phyloP scores from a whole-genome alignment of 2,113 vertebrate species.

The Alligator mississippiensis region DNA sequence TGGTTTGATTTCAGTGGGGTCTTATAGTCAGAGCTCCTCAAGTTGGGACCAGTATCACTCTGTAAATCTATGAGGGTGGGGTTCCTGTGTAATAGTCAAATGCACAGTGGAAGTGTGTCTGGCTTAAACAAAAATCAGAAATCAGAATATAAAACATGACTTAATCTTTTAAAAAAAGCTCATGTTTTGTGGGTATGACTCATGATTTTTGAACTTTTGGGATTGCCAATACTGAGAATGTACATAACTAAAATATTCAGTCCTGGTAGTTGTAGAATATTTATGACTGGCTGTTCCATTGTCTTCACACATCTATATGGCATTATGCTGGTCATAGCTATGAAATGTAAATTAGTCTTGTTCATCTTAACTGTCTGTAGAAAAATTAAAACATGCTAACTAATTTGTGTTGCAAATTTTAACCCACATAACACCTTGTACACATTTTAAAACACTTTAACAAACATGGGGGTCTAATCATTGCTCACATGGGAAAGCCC shows the following conservation, averaged over 20 bases:
- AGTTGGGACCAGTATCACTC: not conserved
- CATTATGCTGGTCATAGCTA: not conserved
- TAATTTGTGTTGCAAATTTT: constrained; percentile 23
- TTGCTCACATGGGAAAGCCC: not conserved
- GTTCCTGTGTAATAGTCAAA: not conserved
- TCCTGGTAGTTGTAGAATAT: not conserved
- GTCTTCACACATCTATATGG: not conserved
- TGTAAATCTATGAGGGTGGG: not conserved
- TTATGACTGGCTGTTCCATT: not conserved
- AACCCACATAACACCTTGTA: not conserved
- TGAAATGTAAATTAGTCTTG: not conserved
- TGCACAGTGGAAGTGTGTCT: not conserved
- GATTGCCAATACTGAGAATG: not conserved
- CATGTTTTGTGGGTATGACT: not conserved
- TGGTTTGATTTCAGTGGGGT: not conserved
- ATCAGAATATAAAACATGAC: not conserved
- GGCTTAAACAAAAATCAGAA: not conserved
- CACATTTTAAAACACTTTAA: not conserved
- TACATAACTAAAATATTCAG: not conserved
- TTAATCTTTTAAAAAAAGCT: not conserved
- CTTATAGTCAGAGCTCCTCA: not conserved
- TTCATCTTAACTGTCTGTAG: not conserved
- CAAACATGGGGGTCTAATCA: constrained; percentile 1
- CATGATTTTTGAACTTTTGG: not conserved
- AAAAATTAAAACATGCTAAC: not conserved